Percentiles rank a stretch among this genome's conserved stretches.
phyloP scores from a whole-genome alignment of 2,797 vertebrate genomes.

The Pipistrellus pygmaeus region DNA sequence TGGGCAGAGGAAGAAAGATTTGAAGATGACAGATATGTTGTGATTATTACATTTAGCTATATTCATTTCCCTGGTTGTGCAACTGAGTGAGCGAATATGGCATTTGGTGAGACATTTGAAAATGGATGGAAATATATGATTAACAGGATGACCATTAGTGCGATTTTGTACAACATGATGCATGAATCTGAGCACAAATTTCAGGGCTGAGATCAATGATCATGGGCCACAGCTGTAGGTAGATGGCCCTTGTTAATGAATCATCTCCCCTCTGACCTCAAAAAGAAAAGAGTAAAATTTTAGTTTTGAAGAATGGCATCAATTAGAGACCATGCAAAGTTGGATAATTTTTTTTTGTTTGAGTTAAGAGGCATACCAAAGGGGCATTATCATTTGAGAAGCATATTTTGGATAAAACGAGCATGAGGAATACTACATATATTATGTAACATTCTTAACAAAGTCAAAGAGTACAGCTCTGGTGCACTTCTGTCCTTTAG shows the following conservation, averaged over 20 bases:
- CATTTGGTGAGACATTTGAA: background rate
- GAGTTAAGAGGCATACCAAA: background rate
- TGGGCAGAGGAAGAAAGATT: background rate
- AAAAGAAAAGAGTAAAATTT: background rate
- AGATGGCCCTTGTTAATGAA: background rate
- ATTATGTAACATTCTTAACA: background rate
- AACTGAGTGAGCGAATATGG: background rate
- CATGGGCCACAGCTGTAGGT: background rate
- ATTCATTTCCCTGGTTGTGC: background rate
- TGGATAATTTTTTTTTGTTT: background rate
- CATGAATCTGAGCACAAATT: background rate
- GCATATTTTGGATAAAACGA: background rate
- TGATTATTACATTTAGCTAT: background rate
- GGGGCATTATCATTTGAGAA: background rate
- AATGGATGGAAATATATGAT: background rate
- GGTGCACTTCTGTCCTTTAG: background rate
- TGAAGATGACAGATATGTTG: background rate
- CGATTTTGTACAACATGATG: background rate
- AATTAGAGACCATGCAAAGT: background rate
- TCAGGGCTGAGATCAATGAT: background rate
- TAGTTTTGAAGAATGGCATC: background rate
- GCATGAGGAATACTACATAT: background rate
- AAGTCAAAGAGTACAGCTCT: background rate
- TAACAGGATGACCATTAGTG: background rate
- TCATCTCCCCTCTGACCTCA: background rate